Evolutionary conservation across 2,797 vertebrate species (phyloP).

Genomic region (Alcedo atthis): DNA sequence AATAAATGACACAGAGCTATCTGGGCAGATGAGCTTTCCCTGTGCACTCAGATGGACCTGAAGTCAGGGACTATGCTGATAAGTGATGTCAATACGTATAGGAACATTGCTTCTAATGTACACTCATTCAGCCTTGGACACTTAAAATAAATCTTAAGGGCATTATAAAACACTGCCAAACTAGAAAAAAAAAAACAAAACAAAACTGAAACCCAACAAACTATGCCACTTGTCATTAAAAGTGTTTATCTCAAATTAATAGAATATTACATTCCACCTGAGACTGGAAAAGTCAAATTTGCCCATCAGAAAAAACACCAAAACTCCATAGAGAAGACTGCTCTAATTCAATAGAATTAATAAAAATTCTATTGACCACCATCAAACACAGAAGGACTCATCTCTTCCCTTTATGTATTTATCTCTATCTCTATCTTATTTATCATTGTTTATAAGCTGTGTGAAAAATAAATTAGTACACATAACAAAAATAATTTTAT

Average conservation of each 20-base stretch:
- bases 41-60: background rate
- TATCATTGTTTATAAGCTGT: background rate
- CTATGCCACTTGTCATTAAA: background rate
- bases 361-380: background rate
- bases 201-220: no score
- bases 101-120: background rate
- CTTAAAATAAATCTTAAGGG: background rate
- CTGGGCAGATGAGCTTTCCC: background rate
- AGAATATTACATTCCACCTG: background rate
- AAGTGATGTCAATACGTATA: background rate
- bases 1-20: background rate
- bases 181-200: background rate
- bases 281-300: background rate
- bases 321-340: background rate
- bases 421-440: background rate
- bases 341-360: background rate
- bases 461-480: background rate
- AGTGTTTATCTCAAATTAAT: background rate
- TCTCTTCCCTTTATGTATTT: background rate
- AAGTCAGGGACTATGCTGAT: background rate
- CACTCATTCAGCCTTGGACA: background rate
- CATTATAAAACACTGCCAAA: background rate
- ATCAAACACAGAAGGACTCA: background rate
- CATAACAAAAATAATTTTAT: background rate
- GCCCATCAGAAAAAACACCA: background rate